These are phyloP conservation scores for Psilanteris sp. DNA, from an alignment of 1,140 invertebrate genomes.

Conservation along the genomic window DNA sequence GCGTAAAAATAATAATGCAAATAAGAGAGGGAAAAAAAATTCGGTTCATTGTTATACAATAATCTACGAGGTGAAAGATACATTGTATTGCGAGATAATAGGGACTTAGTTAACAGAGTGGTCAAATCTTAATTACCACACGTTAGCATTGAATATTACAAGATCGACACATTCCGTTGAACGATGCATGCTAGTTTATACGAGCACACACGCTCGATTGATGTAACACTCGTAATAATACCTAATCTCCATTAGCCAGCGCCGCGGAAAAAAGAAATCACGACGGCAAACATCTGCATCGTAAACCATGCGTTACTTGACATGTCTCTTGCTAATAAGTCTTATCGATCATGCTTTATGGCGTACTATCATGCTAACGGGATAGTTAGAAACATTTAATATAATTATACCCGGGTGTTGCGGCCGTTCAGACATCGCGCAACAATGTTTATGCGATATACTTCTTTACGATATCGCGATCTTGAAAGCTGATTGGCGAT, in stretches of 20 bases:
- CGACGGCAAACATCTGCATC: slow-evolving; percentile 59
- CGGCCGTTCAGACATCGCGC: slow-evolving; percentile 10
- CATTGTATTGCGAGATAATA: slow-evolving; percentile 44
- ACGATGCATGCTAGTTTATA: slow-evolving; percentile 36
- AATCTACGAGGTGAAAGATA: slow-evolving; percentile 52
- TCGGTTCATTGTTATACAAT: slow-evolving; percentile 32
- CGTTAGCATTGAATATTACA: slow-evolving; percentile 58
- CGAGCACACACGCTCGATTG: slow-evolving; percentile 16
- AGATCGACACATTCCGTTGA: slow-evolving; percentile 48
- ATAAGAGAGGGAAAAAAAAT: slow-evolving; percentile 18
- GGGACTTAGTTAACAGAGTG: slow-evolving; percentile 8
- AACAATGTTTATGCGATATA: slow-evolving; percentile 39
- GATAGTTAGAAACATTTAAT: slow-evolving; percentile 52
- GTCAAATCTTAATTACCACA: slow-evolving; percentile 57
- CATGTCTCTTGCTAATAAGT: slow-evolving; percentile 61
- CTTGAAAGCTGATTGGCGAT: slow-evolving; percentile 6
- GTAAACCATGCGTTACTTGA: slow-evolving; percentile 60
- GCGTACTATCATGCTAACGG: slow-evolving; percentile 52
- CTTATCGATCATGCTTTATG: slow-evolving; percentile 61
- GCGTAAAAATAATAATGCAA: slow-evolving; percentile 12
- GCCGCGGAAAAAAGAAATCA: slow-evolving; percentile 50
- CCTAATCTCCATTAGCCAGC: slow-evolving; percentile 56
- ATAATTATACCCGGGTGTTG: slow-evolving; percentile 40
- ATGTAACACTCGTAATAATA: slow-evolving; percentile 60
- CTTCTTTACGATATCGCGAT: slow-evolving; percentile 39